Conservation (phyloP, 2,888 invertebrate species). For the Camponotus fellah region DNA sequence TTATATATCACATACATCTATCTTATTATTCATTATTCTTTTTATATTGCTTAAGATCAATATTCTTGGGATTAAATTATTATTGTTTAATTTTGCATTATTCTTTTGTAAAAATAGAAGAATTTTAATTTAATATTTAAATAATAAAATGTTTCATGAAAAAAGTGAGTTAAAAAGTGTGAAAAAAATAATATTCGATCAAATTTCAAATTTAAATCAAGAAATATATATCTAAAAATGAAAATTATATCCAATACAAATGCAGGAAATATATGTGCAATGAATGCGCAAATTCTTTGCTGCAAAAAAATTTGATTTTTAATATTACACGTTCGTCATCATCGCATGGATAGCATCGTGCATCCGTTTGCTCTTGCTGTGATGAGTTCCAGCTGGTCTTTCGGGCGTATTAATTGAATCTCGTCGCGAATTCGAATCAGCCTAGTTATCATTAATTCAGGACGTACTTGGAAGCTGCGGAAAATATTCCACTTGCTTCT, state of each 20-base stretch:
- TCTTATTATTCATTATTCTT: neutral
- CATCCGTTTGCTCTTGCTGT: neutral
- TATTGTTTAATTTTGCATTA: neutral
- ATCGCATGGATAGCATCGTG: neutral
- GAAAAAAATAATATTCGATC: neutral
- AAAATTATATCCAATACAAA: neutral
- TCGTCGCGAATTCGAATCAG: constrained; percentile 28
- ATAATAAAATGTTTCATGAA: neutral
- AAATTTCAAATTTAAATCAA: constrained; percentile 1
- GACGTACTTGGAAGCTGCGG: constrained; percentile 4
- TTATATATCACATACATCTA: neutral
- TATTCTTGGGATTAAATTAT: neutral
- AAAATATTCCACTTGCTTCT: constrained; percentile 34
- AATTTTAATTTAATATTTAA: neutral
- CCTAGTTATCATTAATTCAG: constrained; percentile 31
- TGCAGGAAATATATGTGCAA: neutral
- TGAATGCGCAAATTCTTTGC: neutral
- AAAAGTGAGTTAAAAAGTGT: neutral
- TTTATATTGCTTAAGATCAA: neutral
- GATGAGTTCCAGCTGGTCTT: constrained; percentile 26
- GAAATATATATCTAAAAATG: neutral
- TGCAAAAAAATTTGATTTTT: neutral
- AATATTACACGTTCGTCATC: neutral
- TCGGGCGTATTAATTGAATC: constrained; percentile 38
- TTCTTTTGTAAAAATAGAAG: neutral